These are phyloP conservation scores for Chrysogorgia sp. DNA, from an alignment of 92 coral and sea anemone species.

Conservation along the genomic window DNA sequence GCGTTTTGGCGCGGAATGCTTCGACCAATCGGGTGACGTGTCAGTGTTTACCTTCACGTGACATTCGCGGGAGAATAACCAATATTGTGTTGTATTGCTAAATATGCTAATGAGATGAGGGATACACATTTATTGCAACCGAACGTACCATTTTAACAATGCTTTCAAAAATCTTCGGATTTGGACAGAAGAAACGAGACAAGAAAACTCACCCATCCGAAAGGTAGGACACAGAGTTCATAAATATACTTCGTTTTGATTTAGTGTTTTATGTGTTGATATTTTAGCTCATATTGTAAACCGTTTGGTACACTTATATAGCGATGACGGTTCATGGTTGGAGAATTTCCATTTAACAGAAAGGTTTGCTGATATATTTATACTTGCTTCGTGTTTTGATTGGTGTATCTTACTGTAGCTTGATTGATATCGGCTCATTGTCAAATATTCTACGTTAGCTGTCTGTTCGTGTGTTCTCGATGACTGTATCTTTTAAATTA, in stretches of 20 bases:
- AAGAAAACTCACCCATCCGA: conserved; percentile 58
- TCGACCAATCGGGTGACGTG: conserved; percentile 22
- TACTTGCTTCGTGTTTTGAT: neutral
- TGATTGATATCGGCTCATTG: too few species aligned
- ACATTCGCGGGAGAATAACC: neutral
- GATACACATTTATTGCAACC: neutral
- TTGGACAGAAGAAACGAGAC: conserved; percentile 72
- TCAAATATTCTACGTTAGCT: too few species aligned
- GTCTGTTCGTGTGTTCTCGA: too few species aligned
- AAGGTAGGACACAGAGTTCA: conserved; percentile 1
- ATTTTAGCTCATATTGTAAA: neutral
- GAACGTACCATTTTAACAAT: conserved; percentile 31
- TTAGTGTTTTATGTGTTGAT: too few species aligned
- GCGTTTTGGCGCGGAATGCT: conserved; percentile 9
- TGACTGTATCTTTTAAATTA: too few species aligned
- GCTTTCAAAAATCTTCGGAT: conserved; percentile 91
- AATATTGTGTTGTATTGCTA: too few species aligned
- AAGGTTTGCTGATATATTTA: conserved; percentile 23
- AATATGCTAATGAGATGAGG: conserved; percentile 13
- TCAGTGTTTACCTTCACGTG: conserved; percentile 20
- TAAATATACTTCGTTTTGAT: too few species aligned
- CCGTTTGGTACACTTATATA: neutral
- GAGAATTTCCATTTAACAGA: conserved; percentile 30
- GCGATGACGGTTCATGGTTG: conserved; percentile 33
- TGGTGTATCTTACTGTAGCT: neutral